Base-by-base conservation (phyloP, 2,113 vertebrate species). In the Pithys albifrons region DNA sequence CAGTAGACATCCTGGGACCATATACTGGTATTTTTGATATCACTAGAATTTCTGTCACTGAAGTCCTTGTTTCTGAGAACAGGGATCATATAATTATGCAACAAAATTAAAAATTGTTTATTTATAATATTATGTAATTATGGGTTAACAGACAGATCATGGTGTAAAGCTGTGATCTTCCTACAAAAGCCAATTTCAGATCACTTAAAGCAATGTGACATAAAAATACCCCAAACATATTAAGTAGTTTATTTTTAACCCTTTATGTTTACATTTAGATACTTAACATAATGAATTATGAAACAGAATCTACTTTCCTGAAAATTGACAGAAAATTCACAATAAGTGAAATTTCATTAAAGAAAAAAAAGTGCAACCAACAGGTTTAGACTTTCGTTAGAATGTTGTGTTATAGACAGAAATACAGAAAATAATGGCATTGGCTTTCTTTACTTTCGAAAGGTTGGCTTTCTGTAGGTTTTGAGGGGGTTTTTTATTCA, bases 401-500 rank as follows among this genome's bases (percentile, higher is more conserved):
- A 91, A 85, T 85, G 46, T 43, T 73, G 43, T 85, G 33, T 49
- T 88, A 80, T 17, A 84, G 33, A 83, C 41, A 86, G 61, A 95
- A 75, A 67, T 43, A 35, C 0, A 89, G 49, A 54, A 70, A 58
- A 73, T 29, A 93, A 71, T 25, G 28, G 31, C 17, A 58, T 12
- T 55, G 72, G 12, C 29, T 79, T 90, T 75, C 15, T 55, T 83
- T 66, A 15, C 9, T 48, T 95, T 77, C 77, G 58, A 62, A 70
- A 73, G n/a, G 25, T 35, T 77, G 51, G 27, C 10, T 94, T 93
- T 82, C 67, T 85, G 46, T n/a, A 82, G 46, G 25, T 49, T 90
- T 95, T 85, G 25, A 85, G 62, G 25, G 23, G 6, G 51, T 79
- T 89, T 95, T 95, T 88, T 39, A 89, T 89, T 95, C 76, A 75